These are phyloP conservation scores for Ectemnius cavifrons DNA, from an alignment of 2,888 invertebrate species.

Conservation along the genomic window DNA sequence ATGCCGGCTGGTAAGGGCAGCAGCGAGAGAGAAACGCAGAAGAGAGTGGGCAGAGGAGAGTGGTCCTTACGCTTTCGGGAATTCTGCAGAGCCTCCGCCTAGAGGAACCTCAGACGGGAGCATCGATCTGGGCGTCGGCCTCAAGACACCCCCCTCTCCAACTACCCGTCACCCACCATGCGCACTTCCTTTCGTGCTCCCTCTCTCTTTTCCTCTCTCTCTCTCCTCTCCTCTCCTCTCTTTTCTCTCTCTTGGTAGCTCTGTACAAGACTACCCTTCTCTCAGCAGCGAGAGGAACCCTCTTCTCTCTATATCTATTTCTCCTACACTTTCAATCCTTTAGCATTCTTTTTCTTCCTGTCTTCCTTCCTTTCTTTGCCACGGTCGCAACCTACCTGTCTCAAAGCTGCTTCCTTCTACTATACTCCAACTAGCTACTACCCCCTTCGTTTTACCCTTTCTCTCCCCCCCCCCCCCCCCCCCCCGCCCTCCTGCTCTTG, in stretches of 20 bases:
- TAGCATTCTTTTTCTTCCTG: constrained; percentile 16
- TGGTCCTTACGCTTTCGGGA: constrained; percentile 52
- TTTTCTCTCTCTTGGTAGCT: constrained; percentile 26
- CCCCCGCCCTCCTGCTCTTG: constrained; percentile 12
- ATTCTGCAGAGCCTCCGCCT: constrained; percentile 67
- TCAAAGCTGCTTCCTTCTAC: constrained; percentile 19
- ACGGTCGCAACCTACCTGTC: too few species aligned
- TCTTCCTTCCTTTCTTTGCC: constrained; percentile 8
- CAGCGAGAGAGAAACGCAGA: too few species aligned
- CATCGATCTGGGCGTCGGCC: constrained; percentile 77
- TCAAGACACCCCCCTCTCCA: constrained; percentile 66
- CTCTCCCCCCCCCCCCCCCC: not conserved
- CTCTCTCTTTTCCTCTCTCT: constrained; percentile 30
- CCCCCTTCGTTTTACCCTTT: not conserved
- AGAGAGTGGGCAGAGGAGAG: constrained; percentile 16
- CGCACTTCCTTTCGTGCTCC: constrained; percentile 24
- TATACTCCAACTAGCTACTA: not conserved
- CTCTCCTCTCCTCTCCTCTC: constrained; percentile 9
- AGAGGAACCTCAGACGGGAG: constrained; percentile 74
- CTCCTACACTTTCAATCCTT: constrained; percentile 6
- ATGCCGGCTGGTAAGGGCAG: too few species aligned
- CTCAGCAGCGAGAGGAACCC: constrained; percentile 17
- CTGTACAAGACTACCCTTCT: constrained; percentile 6
- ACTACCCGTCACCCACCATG: constrained; percentile 27
- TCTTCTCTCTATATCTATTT: constrained; percentile 8